These are phyloP conservation scores for Mizuhopecten yessoensis DNA, from an alignment of 1,140 invertebrate genomes.

Conservation along the genomic window DNA sequence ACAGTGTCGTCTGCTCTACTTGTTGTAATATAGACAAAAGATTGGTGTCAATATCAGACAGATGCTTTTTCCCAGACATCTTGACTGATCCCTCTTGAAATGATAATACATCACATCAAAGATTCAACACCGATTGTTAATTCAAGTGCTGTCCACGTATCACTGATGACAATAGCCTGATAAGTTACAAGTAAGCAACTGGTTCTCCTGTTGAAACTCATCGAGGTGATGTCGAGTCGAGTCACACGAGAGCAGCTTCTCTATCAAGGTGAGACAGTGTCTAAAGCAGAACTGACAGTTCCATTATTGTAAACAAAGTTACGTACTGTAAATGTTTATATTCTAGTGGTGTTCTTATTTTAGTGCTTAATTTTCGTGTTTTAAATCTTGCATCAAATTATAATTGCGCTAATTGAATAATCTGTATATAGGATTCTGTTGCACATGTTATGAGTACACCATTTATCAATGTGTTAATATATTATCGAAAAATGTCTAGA, in stretches of 20 bases:
- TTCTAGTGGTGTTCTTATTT: too few species aligned
- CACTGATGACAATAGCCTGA: neutral
- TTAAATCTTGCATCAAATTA: too few species aligned
- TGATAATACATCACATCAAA: neutral
- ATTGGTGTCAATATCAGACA: neutral
- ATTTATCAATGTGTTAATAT: too few species aligned
- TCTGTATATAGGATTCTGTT: too few species aligned
- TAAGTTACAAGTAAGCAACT: neutral
- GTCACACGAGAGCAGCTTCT: neutral
- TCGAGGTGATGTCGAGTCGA: neutral
- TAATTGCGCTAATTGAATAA: too few species aligned
- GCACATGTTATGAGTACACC: too few species aligned
- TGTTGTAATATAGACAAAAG: neutral
- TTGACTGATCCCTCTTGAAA: conserved; percentile 26
- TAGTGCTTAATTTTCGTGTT: too few species aligned
- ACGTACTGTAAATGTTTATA: too few species aligned
- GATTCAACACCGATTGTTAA: neutral
- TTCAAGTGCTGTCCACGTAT: neutral
- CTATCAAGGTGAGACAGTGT: neutral
- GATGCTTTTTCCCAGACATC: neutral
- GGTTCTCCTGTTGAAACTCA: conserved; percentile 6
- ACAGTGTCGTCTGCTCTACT: neutral
- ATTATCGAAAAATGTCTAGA: too few species aligned
- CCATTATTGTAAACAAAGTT: neutral
- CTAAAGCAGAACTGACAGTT: neutral